Evolutionary conservation across 2,113 vertebrate species (phyloP).

Genomic region (Lethenteron reissneri): DNA sequence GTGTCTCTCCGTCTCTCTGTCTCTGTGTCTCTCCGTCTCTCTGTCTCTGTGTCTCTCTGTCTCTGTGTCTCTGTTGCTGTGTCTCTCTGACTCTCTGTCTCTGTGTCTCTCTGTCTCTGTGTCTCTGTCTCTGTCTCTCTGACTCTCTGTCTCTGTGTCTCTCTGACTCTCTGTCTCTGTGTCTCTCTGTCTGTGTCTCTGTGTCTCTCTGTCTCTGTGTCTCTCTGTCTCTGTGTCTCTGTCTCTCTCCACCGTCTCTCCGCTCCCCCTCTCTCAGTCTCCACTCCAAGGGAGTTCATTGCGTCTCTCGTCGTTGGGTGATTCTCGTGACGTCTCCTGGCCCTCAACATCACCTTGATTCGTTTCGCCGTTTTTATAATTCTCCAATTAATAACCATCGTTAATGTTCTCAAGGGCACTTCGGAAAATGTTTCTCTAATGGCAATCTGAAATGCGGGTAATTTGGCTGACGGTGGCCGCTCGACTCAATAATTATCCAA

Average conservation of each 20-base stretch:
- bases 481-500: no score
- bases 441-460: not conserved
- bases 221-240: not conserved
- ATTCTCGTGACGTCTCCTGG: not conserved
- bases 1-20: not conserved
- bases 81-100: not conserved
- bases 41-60: not conserved
- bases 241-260: not conserved
- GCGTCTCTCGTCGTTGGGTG: not conserved
- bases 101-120: not conserved
- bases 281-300: not conserved
- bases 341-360: not conserved
- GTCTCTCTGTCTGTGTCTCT: slow-evolving; percentile 8
- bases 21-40: not conserved
- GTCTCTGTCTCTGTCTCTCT: not conserved
- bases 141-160: not conserved
- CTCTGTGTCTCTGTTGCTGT: not conserved
- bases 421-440: not conserved
- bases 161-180: not conserved
- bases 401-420: no score
- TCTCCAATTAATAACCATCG: no score
- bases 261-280: not conserved
- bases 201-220: not conserved
- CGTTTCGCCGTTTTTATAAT: not conserved
- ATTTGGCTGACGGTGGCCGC: no score